Evolutionary conservation across 64 coral and sea anemone genomes (phyloP), one percentile per base, ranked within the genome.

Genomic region (Anthopleura sola): DNA sequence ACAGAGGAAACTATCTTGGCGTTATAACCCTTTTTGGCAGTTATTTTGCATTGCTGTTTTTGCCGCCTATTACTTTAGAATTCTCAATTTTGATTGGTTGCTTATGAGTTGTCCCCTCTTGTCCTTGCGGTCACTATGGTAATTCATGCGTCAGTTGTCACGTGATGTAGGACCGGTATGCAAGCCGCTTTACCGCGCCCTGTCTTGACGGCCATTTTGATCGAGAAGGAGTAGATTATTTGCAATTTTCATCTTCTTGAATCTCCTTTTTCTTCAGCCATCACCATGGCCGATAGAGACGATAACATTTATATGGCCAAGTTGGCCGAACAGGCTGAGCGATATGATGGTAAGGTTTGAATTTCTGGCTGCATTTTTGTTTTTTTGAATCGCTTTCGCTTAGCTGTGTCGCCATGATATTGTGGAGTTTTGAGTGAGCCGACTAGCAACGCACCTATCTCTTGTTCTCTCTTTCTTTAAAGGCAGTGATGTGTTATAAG

Each of bases 291-390:
- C 56, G 89, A 80, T n/a, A 99, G 81, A 85, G 97, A 99, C 44
- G 71, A 92, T 11, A 55, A 85, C 50, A 86, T 95, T 68, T 92
- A 87, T 84, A 71, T 88, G 75, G 97, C 97, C 17, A 99, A 95
- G 47, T 75, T 99, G 86, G 93, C 97, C 36, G 97, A 99, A 62
- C 97, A 99, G 68, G 92, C 97, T 69, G 97, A 99, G 69, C 90
- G 97, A 86, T 99, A 92, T 87, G 90, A 99, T 75, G 92, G 93
- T 92, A 90, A 94, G 84, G 11, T 46, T 79, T 48, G 36, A 79
- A 36, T 36, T 79, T 79, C 17, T 79, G n/a, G 29, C 75, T 26
- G 51, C 36, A 49, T 39, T 57, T 53, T 37, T 32, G 48, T 37
- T 23, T 81, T 36, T 54, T 83, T 60, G 48, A 83, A 56, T 21